Conservation (phyloP, 2,113 vertebrate species). For the Pavo muticus region DNA sequence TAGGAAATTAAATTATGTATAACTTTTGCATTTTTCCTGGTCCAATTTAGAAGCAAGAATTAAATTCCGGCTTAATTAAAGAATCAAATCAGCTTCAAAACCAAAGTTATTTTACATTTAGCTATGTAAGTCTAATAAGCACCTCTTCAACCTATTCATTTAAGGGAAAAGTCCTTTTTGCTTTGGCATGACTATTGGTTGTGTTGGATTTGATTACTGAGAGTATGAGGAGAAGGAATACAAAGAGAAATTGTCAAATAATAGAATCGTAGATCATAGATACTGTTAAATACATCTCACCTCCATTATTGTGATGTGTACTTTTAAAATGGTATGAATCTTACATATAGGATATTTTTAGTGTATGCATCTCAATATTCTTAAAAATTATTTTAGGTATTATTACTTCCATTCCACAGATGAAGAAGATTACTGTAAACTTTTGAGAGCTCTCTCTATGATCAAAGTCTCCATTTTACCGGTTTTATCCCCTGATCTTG, state of each 20-base stretch:
- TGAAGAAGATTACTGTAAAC: neutral
- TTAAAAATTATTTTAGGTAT: neutral
- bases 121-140: neutral
- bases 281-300: neutral
- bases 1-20: slow-evolving; percentile 61
- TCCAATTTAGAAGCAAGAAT: slow-evolving; percentile 28
- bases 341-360: neutral
- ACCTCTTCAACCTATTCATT: neutral
- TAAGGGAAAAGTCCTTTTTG: neutral
- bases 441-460: neutral
- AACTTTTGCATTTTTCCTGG: neutral
- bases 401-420: neutral
- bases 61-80: slow-evolving; percentile 37
- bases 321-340: neutral
- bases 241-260: neutral
- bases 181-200: neutral
- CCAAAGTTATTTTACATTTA: neutral
- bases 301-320: neutral
- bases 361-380: neutral
- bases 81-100: slow-evolving; percentile 22
- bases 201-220: neutral
- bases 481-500: neutral
- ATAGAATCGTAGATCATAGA: too few relatives aligned
- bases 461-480: neutral
- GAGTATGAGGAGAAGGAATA: neutral